Base-by-base conservation (phyloP, 2,888 invertebrate species). In the Leptopilina myrica region DNA sequence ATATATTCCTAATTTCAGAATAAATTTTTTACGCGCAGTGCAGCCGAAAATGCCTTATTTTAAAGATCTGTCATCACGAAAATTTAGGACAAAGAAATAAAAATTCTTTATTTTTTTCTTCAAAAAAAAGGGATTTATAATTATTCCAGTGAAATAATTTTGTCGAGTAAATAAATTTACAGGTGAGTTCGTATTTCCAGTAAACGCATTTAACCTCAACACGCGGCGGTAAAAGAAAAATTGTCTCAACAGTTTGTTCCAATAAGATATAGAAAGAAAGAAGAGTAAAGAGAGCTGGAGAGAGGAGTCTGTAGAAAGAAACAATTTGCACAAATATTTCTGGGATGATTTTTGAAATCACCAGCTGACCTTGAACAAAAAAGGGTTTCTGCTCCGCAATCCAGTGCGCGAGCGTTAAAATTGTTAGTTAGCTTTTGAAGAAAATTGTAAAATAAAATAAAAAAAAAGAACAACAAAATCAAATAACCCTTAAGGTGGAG, bases 201-300 rank as follows among this genome's bases (percentile, higher is more conserved):
- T 0, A 49, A 49, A 11, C 49, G 20, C 20, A 49, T 12, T 59
- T 59, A 59, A 12, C n/a, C 59, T 59, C 12, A 12, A 12, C 12
- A 11, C 4, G n/a, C n/a, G n/a, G n/a, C n/a, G 1, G 59, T n/a
- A 5, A 1, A 33, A 4, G 33, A 59, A 59, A 62, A 62, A 62
- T 20, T 62, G 76, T 65, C 76, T 49, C 9, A 12, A 49, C 11
- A 75, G 49, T 33, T 33, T 3, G 49, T 64, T 76, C 59, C 75
- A 64, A 66, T 64, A 77, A 75, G 40, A 78, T 76, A 75, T 76
- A 75, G 76, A 79, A 79, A 56, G 67, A 65, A 67, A 62, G 65
- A 46, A 67, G 64, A 33, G 3, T n/a, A 33, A 33, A 33, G 77
- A 75, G 40, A 78, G 69, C 66, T 67, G 76, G 75, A 56, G 64